Evolutionary conservation across 2,113 vertebrate species (phyloP), one percentile per base, ranked within the genome.

Genomic region (Pelmatolapia mariae): DNA sequence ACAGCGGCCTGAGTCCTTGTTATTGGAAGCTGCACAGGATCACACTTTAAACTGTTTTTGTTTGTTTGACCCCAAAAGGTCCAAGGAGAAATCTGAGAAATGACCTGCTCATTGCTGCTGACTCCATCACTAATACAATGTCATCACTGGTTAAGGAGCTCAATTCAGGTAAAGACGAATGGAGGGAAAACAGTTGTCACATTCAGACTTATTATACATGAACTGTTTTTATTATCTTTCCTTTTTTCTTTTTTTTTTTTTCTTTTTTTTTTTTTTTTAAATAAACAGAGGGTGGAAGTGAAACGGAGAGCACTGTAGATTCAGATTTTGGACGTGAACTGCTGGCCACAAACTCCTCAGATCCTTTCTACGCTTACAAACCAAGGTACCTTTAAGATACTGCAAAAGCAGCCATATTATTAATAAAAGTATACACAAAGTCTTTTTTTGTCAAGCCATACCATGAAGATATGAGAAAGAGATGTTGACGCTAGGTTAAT

Each of bases 111-210:
- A 97, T 99, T 66, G 99, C 99, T 89, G 99, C 99, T 80, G 99
- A 99, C 96, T 99, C 99, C 82, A 99, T 99, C 93, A 99, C 99
- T 89, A 99, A 98, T 92, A 99, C 98, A 38, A 99, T 99, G 99
- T 99, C 98, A 10, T 99, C 98, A 63, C 96, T 99, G 31, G 99
- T 99, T 85, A 99, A 97, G 94, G 99, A 99, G 89, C 96, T 99
- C n/a, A 98, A 99, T 92, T 99, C 99, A 50, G 98, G 99, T 99
- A 92, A 91, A 95, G 94, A 31, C 19, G 1, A 71, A n/a, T 24
- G 5, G 4, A 7, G 8, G 31, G 6, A 19, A 24, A 79, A n/a
- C 16, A 2, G 8, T 31, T 10, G 10, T 43, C 53, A 83, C 9
- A 29, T 6, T 80, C 4, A 29, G 13, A 29, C 2, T 33, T 85